A percentile compares a stretch with the other conserved stretches of the same genome.
phyloP scores from a whole-genome alignment of 2,113 vertebrate genomes.

The Hipposideros armiger region DNA sequence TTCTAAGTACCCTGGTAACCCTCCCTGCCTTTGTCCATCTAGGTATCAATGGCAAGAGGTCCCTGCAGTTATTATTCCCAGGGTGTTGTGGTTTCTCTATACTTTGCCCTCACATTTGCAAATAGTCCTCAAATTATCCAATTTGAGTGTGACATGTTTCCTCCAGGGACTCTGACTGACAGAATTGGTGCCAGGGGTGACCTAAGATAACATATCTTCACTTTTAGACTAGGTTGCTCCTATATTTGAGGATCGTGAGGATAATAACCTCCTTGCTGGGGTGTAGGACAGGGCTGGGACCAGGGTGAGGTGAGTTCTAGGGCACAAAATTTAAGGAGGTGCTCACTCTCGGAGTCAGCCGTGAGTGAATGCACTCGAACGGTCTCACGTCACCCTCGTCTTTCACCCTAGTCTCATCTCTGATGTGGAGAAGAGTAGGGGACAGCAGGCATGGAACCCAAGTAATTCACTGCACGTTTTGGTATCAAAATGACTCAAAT shows the following conservation, averaged over 20 bases:
- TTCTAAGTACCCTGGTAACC: neutral
- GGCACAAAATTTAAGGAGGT: neutral
- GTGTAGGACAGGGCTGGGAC: neutral
- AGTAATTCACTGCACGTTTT: neutral
- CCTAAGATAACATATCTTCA: neutral
- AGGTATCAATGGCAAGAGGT: neutral
- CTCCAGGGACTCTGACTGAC: slow-evolving; percentile 27
- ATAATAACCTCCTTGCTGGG: too few species aligned
- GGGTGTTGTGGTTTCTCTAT: neutral
- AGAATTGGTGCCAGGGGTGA: neutral
- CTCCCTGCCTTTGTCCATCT: neutral
- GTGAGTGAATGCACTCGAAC: neutral
- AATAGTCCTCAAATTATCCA: neutral
- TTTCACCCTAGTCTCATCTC: neutral
- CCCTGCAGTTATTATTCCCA: neutral
- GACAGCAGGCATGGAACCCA: neutral
- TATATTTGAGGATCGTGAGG: neutral
- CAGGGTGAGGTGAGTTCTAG: too few species aligned
- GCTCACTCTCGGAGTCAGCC: neutral
- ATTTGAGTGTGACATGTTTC: slow-evolving; percentile 43
- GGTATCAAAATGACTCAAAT: neutral
- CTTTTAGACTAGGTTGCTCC: neutral
- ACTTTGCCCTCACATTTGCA: neutral
- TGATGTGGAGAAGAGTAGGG: neutral
- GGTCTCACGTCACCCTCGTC: neutral